These are phyloP conservation scores for Meteorus sp. DNA, from an alignment of 1,140 invertebrate genomes.

Conservation along the genomic window DNA sequence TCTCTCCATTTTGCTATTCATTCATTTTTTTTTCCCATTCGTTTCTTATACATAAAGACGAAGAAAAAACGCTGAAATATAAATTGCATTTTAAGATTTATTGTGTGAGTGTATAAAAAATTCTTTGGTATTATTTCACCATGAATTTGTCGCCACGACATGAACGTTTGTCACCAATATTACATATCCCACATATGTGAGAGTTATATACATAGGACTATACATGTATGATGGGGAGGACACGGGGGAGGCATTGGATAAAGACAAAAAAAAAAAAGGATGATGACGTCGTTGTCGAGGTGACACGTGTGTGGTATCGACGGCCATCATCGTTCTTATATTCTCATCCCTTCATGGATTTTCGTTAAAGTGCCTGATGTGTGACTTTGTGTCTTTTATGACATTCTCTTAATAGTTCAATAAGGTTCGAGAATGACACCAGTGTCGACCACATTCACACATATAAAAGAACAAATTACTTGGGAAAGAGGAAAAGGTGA, in stretches of 20 bases:
- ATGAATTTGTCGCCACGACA: no score
- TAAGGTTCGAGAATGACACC: neutral
- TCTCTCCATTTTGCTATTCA: no score
- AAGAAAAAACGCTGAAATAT: neutral
- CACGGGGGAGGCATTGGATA: neutral
- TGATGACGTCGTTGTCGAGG: slow-evolving; percentile 22
- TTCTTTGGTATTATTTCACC: no score
- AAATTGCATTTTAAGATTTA: neutral
- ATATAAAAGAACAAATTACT: no score
- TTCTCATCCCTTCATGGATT: neutral
- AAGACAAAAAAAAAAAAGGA: neutral
- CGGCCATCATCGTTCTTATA: slow-evolving; percentile 9
- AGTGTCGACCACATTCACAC: neutral
- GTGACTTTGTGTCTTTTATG: no score
- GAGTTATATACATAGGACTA: neutral
- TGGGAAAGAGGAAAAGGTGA: no score
- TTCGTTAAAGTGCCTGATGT: slow-evolving; percentile 1
- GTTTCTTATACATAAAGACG: neutral
- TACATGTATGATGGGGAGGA: neutral
- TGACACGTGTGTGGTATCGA: slow-evolving; percentile 20
- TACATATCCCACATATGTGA: neutral
- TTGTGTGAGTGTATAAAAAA: neutral
- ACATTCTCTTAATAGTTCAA: neutral
- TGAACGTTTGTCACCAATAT: neutral
- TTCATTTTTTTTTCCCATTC: no score